These are phyloP conservation scores for Euphydryas editha DNA, from an alignment of 2,888 invertebrate genomes.

Conservation along the genomic window DNA sequence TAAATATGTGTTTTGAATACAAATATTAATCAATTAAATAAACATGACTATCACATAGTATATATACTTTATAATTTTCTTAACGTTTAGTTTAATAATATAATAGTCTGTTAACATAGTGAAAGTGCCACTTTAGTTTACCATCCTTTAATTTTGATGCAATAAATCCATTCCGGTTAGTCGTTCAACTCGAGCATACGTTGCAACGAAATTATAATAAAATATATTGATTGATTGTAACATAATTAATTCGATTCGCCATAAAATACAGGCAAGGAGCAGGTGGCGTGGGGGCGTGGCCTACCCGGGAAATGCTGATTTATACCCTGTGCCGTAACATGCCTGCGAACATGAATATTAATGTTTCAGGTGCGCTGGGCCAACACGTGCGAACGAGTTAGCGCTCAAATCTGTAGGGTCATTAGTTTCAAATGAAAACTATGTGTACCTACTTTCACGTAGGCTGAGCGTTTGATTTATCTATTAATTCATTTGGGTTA, in stretches of 20 bases:
- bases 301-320: slow-evolving; percentile 42
- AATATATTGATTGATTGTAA: slow-evolving; percentile 26
- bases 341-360: slow-evolving; percentile 46
- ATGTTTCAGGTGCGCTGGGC: slow-evolving; percentile 29
- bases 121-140: not conserved
- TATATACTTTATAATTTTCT: too few relatives aligned
- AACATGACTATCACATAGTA: not conserved
- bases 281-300: slow-evolving; percentile 44
- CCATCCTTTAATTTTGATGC: not conserved
- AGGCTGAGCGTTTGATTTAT: not conserved
- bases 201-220: slow-evolving; percentile 4
- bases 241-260: slow-evolving; percentile 29
- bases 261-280: slow-evolving; percentile 33
- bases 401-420: slow-evolving; percentile 16
- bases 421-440: slow-evolving; percentile 4
- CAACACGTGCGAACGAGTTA: slow-evolving; percentile 34
- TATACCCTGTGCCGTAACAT: slow-evolving; percentile 39
- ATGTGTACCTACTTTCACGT: slow-evolving; percentile 6
- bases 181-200: not conserved
- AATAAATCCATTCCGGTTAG: not conserved
- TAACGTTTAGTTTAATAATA: too few relatives aligned
- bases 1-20: too few relatives aligned
- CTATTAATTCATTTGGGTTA: not conserved
- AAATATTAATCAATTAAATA: not conserved
- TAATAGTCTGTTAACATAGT: not conserved